Conservation (phyloP, 2,888 invertebrate species). For the Maniola hyperantus region DNA sequence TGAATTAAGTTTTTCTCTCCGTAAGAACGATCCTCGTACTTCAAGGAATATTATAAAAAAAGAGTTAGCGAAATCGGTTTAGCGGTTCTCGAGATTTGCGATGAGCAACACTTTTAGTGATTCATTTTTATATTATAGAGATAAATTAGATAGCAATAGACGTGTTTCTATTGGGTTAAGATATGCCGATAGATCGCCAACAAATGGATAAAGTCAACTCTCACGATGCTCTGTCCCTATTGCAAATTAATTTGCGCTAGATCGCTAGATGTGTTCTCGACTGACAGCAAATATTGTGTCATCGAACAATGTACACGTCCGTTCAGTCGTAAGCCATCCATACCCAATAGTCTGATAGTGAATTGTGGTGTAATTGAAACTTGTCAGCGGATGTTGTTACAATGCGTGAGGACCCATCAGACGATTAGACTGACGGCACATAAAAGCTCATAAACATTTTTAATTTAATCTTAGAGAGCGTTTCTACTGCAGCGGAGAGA, state of each 20-base stretch:
- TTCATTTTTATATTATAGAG: too few species aligned
- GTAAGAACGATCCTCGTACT: too few species aligned
- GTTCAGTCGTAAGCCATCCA: slow-evolving; percentile 11
- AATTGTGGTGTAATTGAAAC: slow-evolving; percentile 16
- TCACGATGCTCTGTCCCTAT: neutral
- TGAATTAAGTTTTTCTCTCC: too few species aligned
- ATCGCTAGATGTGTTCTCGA: neutral
- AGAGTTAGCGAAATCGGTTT: too few species aligned
- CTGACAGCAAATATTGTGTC: slow-evolving; percentile 21
- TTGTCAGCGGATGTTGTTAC: slow-evolving; percentile 12
- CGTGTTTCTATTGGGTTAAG: neutral
- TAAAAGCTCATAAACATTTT: too few species aligned
- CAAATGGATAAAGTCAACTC: slow-evolving; percentile 8
- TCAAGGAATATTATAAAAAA: too few species aligned
- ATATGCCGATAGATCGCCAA: neutral
- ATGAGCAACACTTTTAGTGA: too few species aligned
- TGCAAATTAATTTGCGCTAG: slow-evolving; percentile 11
- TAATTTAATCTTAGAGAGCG: neutral
- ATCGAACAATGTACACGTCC: slow-evolving; percentile 4
- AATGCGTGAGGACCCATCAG: neutral
- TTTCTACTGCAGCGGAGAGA: neutral
- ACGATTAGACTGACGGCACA: neutral
- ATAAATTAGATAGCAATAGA: too few species aligned
- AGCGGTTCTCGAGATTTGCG: too few species aligned
- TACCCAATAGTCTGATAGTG: slow-evolving; percentile 2